A percentile compares a stretch with the other conserved stretches of the same genome.
These are phyloP conservation scores for Alca torda DNA, from an alignment of 2,797 vertebrate genomes.

Conservation along the genomic window DNA sequence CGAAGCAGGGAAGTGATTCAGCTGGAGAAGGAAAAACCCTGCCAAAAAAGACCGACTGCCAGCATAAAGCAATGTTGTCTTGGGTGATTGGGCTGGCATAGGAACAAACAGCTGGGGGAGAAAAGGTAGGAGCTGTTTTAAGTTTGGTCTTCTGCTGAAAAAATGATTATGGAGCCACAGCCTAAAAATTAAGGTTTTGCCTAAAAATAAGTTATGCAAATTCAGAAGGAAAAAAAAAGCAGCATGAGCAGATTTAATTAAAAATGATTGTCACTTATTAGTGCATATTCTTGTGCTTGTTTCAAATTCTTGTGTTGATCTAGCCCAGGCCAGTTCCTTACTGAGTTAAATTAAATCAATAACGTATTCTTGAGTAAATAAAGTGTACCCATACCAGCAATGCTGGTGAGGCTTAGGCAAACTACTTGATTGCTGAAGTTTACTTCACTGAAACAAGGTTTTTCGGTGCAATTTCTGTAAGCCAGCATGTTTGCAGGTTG, in stretches of 20 bases:
- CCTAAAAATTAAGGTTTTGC: neutral
- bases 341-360: neutral
- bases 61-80: neutral
- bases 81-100: neutral
- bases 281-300: neutral
- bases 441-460: neutral
- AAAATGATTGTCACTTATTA: neutral
- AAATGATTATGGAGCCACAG: neutral
- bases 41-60: neutral
- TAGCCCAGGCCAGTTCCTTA: neutral
- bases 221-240: too few relatives aligned
- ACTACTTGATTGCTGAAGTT: neutral
- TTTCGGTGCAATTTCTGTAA: neutral
- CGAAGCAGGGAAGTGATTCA: neutral
- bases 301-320: neutral
- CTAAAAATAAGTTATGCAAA: neutral
- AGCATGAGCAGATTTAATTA: neutral
- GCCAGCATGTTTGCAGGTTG: neutral
- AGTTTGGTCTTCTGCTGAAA: neutral
- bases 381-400: accelerated
- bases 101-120: neutral
- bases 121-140: neutral
- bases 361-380: neutral
- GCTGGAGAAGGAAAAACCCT: neutral
- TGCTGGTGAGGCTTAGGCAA: neutral